Percentiles rank a stretch among this genome's conserved stretches.
Conservation (phyloP, 2,797 vertebrate genomes). For the Benthosema pterotum region DNA sequence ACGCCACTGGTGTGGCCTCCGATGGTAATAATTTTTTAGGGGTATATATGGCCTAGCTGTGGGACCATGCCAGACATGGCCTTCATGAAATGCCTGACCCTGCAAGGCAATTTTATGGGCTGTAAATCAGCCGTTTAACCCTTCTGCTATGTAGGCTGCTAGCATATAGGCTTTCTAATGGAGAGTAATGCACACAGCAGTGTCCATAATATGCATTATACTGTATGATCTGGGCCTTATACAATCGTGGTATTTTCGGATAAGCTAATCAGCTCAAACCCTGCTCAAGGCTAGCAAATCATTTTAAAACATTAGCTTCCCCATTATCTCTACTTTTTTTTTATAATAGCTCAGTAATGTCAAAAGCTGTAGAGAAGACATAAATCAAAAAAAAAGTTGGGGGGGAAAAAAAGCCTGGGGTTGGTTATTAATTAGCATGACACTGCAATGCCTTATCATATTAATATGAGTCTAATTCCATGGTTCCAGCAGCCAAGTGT, state of each 20-base stretch:
- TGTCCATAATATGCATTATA: too few relatives aligned
- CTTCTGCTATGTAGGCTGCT: too few relatives aligned
- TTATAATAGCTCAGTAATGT: constrained; percentile 37
- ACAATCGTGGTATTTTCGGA: constrained; percentile 9
- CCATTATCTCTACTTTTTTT: constrained; percentile 51
- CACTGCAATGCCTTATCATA: constrained; percentile 44
- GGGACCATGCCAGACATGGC: too few relatives aligned
- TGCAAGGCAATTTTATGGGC: too few relatives aligned
- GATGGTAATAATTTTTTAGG: too few relatives aligned
- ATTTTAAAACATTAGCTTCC: constrained; percentile 16
- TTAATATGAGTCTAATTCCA: constrained; percentile 47
- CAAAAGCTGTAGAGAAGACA: constrained; percentile 33
- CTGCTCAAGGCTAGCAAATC: constrained; percentile 7
- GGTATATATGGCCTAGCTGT: too few relatives aligned
- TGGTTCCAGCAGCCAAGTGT: constrained; percentile 33
- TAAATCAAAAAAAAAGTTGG: constrained; percentile 34
- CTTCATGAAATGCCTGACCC: too few relatives aligned
- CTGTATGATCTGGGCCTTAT: constrained; percentile 35
- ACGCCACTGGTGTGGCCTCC: too few relatives aligned
- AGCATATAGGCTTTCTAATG: neutral
- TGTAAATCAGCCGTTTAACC: constrained; percentile 13
- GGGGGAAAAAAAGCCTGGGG: constrained; percentile 16
- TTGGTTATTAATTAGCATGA: constrained; percentile 59
- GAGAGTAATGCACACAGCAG: constrained; percentile 13
- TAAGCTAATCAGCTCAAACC: constrained; percentile 36